A percentile compares a stretch with the other conserved stretches of the same genome.
Conservation (phyloP, 2,888 invertebrate species). For the Dexiosoma caninum region DNA sequence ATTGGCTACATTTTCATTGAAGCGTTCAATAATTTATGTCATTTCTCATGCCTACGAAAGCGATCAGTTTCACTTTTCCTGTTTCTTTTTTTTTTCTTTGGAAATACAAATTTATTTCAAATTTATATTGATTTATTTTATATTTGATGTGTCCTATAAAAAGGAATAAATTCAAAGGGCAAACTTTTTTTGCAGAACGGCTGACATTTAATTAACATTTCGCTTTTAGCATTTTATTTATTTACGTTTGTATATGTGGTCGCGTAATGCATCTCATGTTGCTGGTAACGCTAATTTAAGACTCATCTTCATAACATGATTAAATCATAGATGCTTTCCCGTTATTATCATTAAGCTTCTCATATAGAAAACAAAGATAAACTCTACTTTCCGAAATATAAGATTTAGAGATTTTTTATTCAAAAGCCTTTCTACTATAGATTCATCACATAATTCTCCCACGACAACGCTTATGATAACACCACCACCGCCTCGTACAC, state of each 20-base stretch:
- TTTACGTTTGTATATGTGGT: too few species aligned
- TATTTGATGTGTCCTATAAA: not conserved
- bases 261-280: not conserved
- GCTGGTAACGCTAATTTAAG: not conserved
- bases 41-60: conserved; percentile 30
- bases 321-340: not conserved
- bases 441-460: conserved; percentile 73
- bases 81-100: conserved; percentile 38
- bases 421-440: conserved; percentile 68
- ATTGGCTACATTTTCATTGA: not conserved
- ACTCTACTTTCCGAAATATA: conserved; percentile 38
- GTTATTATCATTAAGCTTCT: conserved; percentile 1
- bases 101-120: conserved; percentile 51
- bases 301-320: not conserved
- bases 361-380: conserved; percentile 1
- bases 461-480: conserved; percentile 67
- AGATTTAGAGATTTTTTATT: conserved; percentile 59
- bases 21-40: conserved; percentile 31
- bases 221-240: too few species aligned
- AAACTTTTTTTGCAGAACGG: not conserved
- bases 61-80: conserved; percentile 49
- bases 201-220: not conserved
- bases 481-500: conserved; percentile 67
- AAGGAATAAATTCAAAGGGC: not conserved
- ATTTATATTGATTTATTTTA: conserved; percentile 62